A percentile compares a stretch with the other conserved stretches of the same genome.
Evolutionary conservation across 2,797 vertebrate species (phyloP).

Genomic region (Craterocephalus amniculus): DNA sequence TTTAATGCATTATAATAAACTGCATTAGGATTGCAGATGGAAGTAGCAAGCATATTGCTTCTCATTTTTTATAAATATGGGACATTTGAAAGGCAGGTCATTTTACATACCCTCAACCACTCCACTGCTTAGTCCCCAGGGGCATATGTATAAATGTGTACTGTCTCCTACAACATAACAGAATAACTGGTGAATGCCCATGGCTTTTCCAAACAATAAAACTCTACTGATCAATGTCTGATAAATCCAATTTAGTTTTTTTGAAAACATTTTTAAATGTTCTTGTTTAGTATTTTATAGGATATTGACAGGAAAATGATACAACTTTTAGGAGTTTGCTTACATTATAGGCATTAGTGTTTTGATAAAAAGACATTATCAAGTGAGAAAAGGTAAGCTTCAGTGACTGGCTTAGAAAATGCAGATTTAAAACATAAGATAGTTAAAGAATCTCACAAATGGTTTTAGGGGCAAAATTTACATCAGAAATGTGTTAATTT

Average conservation of each 20-base stretch:
- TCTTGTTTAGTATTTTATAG: neutral
- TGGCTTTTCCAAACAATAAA: neutral
- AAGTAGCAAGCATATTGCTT: conserved; percentile 27
- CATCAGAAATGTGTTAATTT: no score
- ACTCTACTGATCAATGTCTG: neutral
- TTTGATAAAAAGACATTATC: neutral
- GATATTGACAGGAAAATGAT: neutral
- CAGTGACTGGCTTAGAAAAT: neutral
- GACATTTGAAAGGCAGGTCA: conserved; percentile 6
- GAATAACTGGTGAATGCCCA: neutral
- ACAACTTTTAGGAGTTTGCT: no score
- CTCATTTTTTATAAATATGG: conserved; percentile 12
- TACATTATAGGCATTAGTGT: neutral
- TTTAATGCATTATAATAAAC: conserved; percentile 50
- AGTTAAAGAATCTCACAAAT: no score
- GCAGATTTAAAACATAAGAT: no score
- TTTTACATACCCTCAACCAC: conserved; percentile 32
- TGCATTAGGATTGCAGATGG: conserved; percentile 24
- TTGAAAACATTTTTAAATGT: neutral
- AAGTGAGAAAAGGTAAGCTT: neutral
- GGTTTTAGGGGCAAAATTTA: no score
- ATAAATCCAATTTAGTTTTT: neutral
- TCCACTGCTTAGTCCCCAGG: neutral
- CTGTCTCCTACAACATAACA: conserved; percentile 19
- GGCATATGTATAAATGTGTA: conserved; percentile 4